phyloP scores from a whole-genome alignment of 1,140 invertebrate genomes.

The Pararge aegeria region DNA sequence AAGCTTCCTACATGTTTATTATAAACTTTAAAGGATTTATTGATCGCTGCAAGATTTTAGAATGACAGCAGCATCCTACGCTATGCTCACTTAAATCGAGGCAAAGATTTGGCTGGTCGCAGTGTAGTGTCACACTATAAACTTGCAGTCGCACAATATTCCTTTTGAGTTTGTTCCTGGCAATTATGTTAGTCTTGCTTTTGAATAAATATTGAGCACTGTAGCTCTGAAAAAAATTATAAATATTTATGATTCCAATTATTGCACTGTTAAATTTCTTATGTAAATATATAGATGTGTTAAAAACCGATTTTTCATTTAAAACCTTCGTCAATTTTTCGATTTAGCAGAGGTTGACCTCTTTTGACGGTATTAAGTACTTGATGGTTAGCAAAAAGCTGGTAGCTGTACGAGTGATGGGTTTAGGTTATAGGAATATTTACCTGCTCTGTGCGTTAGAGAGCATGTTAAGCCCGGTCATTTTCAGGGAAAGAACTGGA shows the following conservation, averaged over 20 bases:
- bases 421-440: too few species aligned
- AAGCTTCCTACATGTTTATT: slow-evolving; percentile 10
- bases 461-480: too few species aligned
- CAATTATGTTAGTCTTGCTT: slow-evolving; percentile 62
- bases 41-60: slow-evolving; percentile 48
- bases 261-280: slow-evolving; percentile 78
- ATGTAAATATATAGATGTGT: slow-evolving; percentile 80
- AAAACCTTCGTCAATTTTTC: neutral
- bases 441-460: too few species aligned
- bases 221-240: slow-evolving; percentile 56
- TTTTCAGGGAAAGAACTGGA: too few species aligned
- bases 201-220: slow-evolving; percentile 44
- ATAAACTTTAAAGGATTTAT: slow-evolving; percentile 33
- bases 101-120: slow-evolving; percentile 65
- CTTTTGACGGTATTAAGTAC: too few species aligned
- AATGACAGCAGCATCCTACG: slow-evolving; percentile 70
- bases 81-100: slow-evolving; percentile 66
- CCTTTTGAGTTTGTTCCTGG: slow-evolving; percentile 55
- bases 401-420: too few species aligned
- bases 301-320: slow-evolving; percentile 68
- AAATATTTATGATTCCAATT: slow-evolving; percentile 53
- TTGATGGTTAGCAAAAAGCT: too few species aligned
- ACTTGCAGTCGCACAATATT: slow-evolving; percentile 51
- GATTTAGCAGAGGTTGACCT: too few species aligned
- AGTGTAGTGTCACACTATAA: slow-evolving; percentile 57